Conservation (phyloP, 1,140 invertebrate species). For the Dendrolimus kikuchii region DNA sequence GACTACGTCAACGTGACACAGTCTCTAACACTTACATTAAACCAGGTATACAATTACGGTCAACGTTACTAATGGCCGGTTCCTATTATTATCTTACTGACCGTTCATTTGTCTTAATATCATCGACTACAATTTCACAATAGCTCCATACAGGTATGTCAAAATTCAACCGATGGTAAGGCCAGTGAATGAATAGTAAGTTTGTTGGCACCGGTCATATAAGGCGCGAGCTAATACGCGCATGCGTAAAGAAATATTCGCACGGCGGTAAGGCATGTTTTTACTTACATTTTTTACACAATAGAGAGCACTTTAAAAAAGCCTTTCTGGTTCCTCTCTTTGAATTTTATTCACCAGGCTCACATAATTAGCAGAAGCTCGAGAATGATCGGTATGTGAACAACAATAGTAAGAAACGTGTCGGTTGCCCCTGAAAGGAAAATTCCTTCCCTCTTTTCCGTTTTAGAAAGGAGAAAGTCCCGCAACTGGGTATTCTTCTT, state of each 20-base stretch:
- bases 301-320: slow-evolving; percentile 44
- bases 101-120: too few relatives aligned
- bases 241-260: slow-evolving; percentile 1
- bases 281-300: slow-evolving; percentile 27
- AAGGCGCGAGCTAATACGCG: too few relatives aligned
- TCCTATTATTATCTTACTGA: too few relatives aligned
- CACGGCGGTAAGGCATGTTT: slow-evolving; percentile 13
- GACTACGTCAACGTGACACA: too few relatives aligned
- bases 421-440: slow-evolving; percentile 8
- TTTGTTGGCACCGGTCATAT: too few relatives aligned
- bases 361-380: slow-evolving; percentile 29
- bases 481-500: slow-evolving; percentile 69
- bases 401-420: slow-evolving; percentile 10
- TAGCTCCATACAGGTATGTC: too few relatives aligned
- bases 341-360: slow-evolving; percentile 63
- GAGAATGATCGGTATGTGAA: slow-evolving; percentile 45
- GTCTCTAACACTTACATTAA: too few relatives aligned
- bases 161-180: too few relatives aligned
- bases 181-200: too few relatives aligned
- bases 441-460: slow-evolving; percentile 17
- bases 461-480: slow-evolving; percentile 65
- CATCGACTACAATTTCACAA: too few relatives aligned
- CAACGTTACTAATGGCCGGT: too few relatives aligned
- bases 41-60: too few relatives aligned
- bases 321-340: slow-evolving; percentile 49